Base-by-base conservation (phyloP, 2,113 vertebrate genomes). In the Synodontis membranacea region DNA sequence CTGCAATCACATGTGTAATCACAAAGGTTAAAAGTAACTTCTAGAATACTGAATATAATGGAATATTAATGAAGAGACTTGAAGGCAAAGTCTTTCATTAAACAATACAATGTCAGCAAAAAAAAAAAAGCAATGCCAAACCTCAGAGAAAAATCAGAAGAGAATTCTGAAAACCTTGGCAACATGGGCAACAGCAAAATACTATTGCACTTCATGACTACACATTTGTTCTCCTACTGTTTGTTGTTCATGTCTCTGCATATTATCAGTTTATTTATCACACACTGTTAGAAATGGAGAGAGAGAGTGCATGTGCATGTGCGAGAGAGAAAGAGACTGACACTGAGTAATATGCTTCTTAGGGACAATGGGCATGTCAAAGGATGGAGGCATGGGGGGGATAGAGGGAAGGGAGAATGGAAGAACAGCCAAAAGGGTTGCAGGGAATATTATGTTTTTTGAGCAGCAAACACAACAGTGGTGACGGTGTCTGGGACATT, bases 401-500 rank as follows among this genome's bases (percentile, higher is more conserved):
- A 74, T 31, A 54, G 28, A 81, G 56, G 56, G 28, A 54, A 6
- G 56, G 19, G 60, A 58, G 15, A 66, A 86, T 1, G 70, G 72
- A 79, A 37, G 19, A 74, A 70, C 39, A 88, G 88, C 84, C 54
- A 88, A 70, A 80, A 88, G 48, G 85, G 21, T 83, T 85, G 84
- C 83, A 82, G n/a, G 31, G 80, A 68, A 88, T 86, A 85, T 84
- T 88, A 85, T 87, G 60, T 86, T 84, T 72, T 31, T 46, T 34
- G 39, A 80, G 58, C 42, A 87, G 58, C 80, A 83, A 68, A 84
- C 81, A 52, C 76, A 78, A 72, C 79, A 62, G 80, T 58, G 48
- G 76, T 21, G n/a, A 54, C 25, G 8, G 60, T 79, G 82, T 90
- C 85, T 87, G 76, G 64, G 56, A 87, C 89, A 85, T 50, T 56